Evolutionary conservation across 2,888 invertebrate species (phyloP).

Genomic region (Cecidostiba fungosa): DNA sequence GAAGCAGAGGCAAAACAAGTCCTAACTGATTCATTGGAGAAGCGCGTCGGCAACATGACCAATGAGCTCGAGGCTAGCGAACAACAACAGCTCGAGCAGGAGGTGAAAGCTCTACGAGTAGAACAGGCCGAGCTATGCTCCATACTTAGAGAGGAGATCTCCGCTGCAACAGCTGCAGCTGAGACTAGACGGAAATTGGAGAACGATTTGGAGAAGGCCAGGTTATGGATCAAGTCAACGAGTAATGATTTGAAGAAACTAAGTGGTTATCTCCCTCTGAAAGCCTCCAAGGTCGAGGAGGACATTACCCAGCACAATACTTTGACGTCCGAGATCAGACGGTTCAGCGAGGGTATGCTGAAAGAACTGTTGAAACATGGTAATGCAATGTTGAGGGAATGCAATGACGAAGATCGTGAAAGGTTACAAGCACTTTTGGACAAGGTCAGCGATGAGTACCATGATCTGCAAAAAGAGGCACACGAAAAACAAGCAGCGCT

Average conservation of each 20-base stretch:
- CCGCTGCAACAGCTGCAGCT: slow-evolving; percentile 86
- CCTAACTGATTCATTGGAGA: slow-evolving; percentile 90
- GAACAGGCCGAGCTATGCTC: slow-evolving; percentile 89
- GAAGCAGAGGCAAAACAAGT: slow-evolving; percentile 93
- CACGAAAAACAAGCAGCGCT: slow-evolving; percentile 87
- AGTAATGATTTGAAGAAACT: slow-evolving; percentile 88
- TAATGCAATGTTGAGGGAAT: slow-evolving; percentile 89
- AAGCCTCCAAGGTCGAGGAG: slow-evolving; percentile 90
- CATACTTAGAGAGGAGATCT: slow-evolving; percentile 88
- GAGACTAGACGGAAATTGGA: slow-evolving; percentile 88
- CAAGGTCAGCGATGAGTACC: slow-evolving; percentile 87
- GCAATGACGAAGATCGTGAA: slow-evolving; percentile 86
- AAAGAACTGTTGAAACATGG: slow-evolving; percentile 89
- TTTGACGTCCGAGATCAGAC: slow-evolving; percentile 88
- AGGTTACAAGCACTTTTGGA: slow-evolving; percentile 86
- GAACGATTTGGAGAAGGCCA: slow-evolving; percentile 88
- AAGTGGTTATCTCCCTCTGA: slow-evolving; percentile 89
- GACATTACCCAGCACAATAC: slow-evolving; percentile 89
- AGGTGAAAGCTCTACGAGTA: slow-evolving; percentile 86
- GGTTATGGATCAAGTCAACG: slow-evolving; percentile 90
- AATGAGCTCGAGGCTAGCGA: slow-evolving; percentile 93
- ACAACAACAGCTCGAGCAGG: slow-evolving; percentile 88
- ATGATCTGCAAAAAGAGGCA: slow-evolving; percentile 87
- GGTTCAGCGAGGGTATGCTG: slow-evolving; percentile 88
- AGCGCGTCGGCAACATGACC: slow-evolving; percentile 91